Conservation (phyloP, 1,140 invertebrate genomes). For the Drosophila simulans region DNA sequence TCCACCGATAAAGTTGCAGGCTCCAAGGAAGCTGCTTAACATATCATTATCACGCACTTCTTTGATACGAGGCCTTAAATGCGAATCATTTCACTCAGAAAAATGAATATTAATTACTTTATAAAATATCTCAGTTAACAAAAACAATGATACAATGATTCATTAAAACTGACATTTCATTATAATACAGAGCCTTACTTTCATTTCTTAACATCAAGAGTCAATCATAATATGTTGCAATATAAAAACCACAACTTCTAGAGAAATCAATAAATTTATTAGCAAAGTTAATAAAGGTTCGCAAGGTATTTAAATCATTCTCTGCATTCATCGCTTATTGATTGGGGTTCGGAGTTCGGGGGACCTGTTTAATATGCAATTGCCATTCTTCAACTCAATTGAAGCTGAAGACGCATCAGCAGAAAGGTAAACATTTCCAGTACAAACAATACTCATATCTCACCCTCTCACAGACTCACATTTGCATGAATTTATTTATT, state of each 20-base stretch:
- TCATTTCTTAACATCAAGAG: neutral
- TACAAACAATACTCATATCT: constrained; percentile 58
- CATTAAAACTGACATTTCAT: too few species aligned
- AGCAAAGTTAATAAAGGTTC: neutral
- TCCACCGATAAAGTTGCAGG: constrained; percentile 14
- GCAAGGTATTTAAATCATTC: constrained; percentile 2
- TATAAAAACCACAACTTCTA: constrained; percentile 15
- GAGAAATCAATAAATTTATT: constrained; percentile 10
- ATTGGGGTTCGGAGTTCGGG: constrained; percentile 21
- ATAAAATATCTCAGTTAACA: neutral
- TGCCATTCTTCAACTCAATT: constrained; percentile 63
- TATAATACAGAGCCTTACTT: neutral
- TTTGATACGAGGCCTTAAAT: neutral
- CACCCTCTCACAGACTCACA: constrained; percentile 32
- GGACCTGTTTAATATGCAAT: constrained; percentile 71
- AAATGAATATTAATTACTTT: neutral
- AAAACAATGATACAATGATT: too few species aligned
- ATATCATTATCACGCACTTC: constrained; percentile 26
- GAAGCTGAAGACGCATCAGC: constrained; percentile 42
- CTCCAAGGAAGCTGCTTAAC: constrained; percentile 22
- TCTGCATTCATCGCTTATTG: constrained; percentile 20
- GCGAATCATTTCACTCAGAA: neutral
- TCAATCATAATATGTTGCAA: constrained; percentile 2
- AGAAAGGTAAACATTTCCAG: constrained; percentile 64
- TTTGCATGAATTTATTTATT: constrained; percentile 82